A percentile compares a stretch with the other conserved stretches of the same genome.
Evolutionary conservation across 2,888 invertebrate genomes (phyloP).

Genomic region (Tenthredo livida): DNA sequence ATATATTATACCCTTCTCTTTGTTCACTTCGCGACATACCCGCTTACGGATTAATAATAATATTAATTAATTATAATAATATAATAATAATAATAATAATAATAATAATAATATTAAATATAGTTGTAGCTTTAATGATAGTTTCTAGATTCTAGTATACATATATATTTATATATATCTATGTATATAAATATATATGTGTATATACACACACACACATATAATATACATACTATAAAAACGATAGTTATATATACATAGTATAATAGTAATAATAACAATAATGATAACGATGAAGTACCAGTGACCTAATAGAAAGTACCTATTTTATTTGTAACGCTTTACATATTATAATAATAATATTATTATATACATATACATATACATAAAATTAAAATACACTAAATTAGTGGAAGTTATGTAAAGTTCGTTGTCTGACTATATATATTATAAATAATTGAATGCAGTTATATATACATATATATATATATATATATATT

Average conservation of each 20-base stretch:
- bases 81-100: constrained; percentile 46
- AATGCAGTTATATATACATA: not conserved
- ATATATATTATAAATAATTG: not conserved
- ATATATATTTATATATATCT: constrained; percentile 6
- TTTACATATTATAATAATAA: constrained; percentile 62
- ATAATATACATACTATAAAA: not conserved
- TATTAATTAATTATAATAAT: constrained; percentile 2
- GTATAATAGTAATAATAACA: constrained; percentile 40
- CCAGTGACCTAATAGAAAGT: constrained; percentile 69
- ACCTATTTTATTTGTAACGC: constrained; percentile 69
- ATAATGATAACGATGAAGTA: constrained; percentile 64
- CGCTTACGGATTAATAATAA: constrained; percentile 59
- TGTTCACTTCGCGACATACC: constrained; percentile 64
- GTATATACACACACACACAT: too few species aligned
- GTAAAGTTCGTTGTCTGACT: constrained; percentile 34
- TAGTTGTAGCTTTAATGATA: constrained; percentile 44
- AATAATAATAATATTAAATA: constrained; percentile 25
- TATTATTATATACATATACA: constrained; percentile 13
- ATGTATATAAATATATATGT: too few species aligned
- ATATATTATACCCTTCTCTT: constrained; percentile 58
- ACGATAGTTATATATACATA: constrained; percentile 10
- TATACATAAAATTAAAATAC: constrained; percentile 52
- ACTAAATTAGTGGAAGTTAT: constrained; percentile 53
- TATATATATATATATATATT: too few species aligned
- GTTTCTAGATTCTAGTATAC: constrained; percentile 41